These are phyloP conservation scores for Anneissia japonica DNA, from an alignment of 35 echinoderm and acorn worm genomes.

Conservation along the genomic window DNA sequence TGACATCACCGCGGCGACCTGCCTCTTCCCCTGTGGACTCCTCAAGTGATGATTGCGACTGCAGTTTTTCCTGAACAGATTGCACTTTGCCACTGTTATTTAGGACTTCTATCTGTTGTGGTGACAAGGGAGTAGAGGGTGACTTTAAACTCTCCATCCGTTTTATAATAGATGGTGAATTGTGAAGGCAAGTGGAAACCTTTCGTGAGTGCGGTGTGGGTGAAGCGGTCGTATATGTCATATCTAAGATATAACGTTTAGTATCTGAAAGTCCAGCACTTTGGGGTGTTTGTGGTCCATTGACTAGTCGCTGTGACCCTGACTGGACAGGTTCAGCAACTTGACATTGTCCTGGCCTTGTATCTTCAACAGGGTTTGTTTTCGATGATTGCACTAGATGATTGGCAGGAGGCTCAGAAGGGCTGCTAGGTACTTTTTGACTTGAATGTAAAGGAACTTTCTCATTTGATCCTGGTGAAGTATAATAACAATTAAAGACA, in stretches of 20 bases:
- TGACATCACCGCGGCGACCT: slow-evolving; percentile 46
- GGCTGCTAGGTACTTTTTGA: not conserved
- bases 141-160: not conserved
- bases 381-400: not conserved
- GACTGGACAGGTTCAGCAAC: not conserved
- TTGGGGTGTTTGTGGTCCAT: not conserved
- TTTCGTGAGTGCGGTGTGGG: not conserved
- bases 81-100: slow-evolving; percentile 63
- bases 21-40: not conserved
- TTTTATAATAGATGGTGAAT: not conserved
- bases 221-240: not conserved
- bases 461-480: not conserved
- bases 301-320: not conserved
- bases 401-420: not conserved
- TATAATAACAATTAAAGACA: no score
- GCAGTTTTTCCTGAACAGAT: slow-evolving; percentile 65
- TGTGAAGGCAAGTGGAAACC: not conserved
- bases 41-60: slow-evolving; percentile 32
- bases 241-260: slow-evolving; percentile 21
- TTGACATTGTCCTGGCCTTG: not conserved
- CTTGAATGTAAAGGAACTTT: not conserved
- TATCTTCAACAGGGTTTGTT: not conserved
- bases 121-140: not conserved
- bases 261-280: slow-evolving; percentile 27
- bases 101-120: not conserved